Percentiles rank a stretch among this genome's conserved stretches.
Conservation (phyloP, 2,888 invertebrate genomes). For the Anaspis maculata region DNA sequence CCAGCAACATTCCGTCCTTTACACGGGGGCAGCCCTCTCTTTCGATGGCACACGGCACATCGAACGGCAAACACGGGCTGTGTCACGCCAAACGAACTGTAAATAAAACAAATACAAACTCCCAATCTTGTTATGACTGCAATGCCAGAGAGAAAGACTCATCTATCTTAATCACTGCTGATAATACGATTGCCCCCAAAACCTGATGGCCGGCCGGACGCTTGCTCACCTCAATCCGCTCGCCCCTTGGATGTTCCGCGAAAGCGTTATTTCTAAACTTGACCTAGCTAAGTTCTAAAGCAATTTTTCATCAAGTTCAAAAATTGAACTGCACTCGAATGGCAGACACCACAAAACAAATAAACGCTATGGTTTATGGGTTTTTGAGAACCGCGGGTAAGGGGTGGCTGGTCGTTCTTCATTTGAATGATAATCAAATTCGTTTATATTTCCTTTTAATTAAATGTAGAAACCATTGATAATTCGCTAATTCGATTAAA, state of each 20-base stretch:
- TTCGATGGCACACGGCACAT: conserved; percentile 10
- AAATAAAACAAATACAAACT: conserved; percentile 25
- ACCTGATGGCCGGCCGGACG: too few species aligned
- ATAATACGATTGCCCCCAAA: conserved; percentile 14
- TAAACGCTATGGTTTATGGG: too few species aligned
- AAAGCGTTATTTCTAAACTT: too few species aligned
- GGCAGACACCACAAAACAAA: too few species aligned
- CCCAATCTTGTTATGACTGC: conserved; percentile 21
- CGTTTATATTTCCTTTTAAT: conserved; percentile 10
- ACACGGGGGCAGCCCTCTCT: conserved; percentile 7
- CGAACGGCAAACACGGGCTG: conserved; percentile 14
- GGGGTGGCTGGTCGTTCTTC: conserved; percentile 8
- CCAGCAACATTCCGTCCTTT: conserved; percentile 1
- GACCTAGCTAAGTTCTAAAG: too few species aligned
- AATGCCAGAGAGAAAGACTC: conserved; percentile 14
- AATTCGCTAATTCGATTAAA: conserved; percentile 12
- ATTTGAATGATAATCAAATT: conserved; percentile 12
- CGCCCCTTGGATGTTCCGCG: too few species aligned
- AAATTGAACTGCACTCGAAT: too few species aligned
- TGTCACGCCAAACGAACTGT: conserved; percentile 24
- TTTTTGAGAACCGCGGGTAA: too few species aligned
- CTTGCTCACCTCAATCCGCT: too few species aligned
- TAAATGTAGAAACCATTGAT: conserved; percentile 15
- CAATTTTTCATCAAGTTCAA: too few species aligned
- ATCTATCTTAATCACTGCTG: conserved; percentile 17